Evolutionary conservation across 2,888 invertebrate genomes (phyloP).

Genomic region (Watsonalla binaria): DNA sequence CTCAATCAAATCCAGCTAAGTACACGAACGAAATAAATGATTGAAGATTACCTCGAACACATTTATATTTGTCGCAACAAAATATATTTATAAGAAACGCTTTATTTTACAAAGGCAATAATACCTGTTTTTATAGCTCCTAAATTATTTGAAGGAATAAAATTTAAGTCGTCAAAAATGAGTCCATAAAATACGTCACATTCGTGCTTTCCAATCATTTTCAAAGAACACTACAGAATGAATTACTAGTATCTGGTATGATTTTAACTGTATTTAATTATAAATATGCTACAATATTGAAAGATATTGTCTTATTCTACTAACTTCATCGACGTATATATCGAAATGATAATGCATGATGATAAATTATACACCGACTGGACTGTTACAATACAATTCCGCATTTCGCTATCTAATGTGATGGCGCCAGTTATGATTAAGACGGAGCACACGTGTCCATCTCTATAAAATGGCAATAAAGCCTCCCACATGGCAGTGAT

Average conservation of each 20-base stretch:
- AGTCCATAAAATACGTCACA: too few species aligned
- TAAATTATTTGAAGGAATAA: background rate
- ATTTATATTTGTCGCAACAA: background rate
- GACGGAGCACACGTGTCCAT: slow-evolving; percentile 31
- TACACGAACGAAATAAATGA: slow-evolving; percentile 1
- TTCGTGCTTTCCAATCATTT: too few species aligned
- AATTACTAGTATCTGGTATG: too few species aligned
- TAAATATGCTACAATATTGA: too few species aligned
- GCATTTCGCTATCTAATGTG: background rate
- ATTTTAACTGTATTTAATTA: too few species aligned
- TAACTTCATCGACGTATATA: too few species aligned
- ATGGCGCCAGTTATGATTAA: slow-evolving; percentile 31
- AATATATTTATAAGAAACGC: background rate
- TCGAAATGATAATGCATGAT: too few species aligned
- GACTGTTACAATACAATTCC: background rate
- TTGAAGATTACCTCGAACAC: background rate
- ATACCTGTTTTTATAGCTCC: background rate
- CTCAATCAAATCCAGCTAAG: slow-evolving; percentile 10
- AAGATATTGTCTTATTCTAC: too few species aligned
- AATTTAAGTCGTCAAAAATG: background rate
- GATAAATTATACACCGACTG: background rate
- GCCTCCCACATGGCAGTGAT: slow-evolving; percentile 22
- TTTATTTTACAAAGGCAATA: background rate
- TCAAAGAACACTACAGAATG: too few species aligned
- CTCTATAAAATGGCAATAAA: slow-evolving; percentile 37